These are phyloP conservation scores for Pseudochirops cupreus DNA, from an alignment of 2,797 vertebrate genomes.

Conservation along the genomic window DNA sequence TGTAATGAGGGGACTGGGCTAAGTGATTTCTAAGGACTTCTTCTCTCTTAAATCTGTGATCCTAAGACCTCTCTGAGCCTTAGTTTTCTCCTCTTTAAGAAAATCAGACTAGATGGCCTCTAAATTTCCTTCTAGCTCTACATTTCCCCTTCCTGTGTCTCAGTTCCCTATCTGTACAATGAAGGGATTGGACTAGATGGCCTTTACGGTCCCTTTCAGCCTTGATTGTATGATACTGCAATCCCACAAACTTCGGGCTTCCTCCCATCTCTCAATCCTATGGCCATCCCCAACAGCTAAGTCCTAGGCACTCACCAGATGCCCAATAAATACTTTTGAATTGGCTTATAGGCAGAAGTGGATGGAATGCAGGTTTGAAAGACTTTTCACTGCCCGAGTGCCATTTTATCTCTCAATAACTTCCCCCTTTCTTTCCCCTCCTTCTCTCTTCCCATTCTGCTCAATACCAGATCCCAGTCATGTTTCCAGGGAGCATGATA, in stretches of 20 bases:
- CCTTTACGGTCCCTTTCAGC: background rate
- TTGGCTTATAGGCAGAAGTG: background rate
- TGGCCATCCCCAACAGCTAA: background rate
- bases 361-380: background rate
- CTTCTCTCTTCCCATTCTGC: background rate
- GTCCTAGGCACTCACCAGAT: background rate
- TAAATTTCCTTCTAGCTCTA: background rate
- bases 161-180: background rate
- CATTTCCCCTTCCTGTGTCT: background rate
- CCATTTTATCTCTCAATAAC: background rate
- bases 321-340: background rate
- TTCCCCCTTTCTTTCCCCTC: slow-evolving; percentile 16
- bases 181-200: background rate
- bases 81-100: background rate
- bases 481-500: background rate
- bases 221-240: background rate
- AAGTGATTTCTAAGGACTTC: background rate
- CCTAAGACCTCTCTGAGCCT: background rate
- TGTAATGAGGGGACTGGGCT: slow-evolving; percentile 1
- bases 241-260: background rate
- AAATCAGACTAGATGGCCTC: background rate
- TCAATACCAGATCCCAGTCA: background rate
- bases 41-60: background rate
- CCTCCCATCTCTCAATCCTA: background rate
- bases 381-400: slow-evolving; percentile 17